Percentiles rank a stretch among this genome's conserved stretches.
Evolutionary conservation across 2,797 vertebrate species (phyloP).

Genomic region (Danio albolineatus): DNA sequence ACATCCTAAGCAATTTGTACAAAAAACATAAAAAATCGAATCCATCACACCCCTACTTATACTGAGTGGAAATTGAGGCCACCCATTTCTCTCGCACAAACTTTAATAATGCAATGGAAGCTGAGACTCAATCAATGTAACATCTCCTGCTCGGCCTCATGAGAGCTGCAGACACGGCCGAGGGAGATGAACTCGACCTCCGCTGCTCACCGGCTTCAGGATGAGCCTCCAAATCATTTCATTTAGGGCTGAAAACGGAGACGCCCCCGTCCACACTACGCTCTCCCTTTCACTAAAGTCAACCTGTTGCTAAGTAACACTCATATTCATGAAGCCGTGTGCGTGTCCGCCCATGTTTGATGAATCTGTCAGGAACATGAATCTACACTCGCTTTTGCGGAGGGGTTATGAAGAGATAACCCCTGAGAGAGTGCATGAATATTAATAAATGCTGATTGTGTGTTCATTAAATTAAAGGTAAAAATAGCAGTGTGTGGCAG

Average conservation of each 20-base stretch:
- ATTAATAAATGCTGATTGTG: constrained; percentile 20
- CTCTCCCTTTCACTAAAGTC: constrained; percentile 1
- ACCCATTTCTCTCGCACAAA: constrained; percentile 10
- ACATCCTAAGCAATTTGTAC: no score
- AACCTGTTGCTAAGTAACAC: constrained; percentile 49
- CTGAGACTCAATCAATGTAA: constrained; percentile 24
- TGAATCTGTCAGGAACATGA: constrained; percentile 12
- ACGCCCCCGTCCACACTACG: neutral
- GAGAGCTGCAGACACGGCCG: neutral
- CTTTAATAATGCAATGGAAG: constrained; percentile 4
- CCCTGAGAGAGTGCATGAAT: neutral
- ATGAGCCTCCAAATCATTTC: constrained; percentile 11
- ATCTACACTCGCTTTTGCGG: constrained; percentile 16
- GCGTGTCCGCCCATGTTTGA: constrained; percentile 37
- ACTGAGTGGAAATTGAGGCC: constrained; percentile 67
- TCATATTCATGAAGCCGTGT: constrained; percentile 24
- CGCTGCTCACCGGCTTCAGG: neutral
- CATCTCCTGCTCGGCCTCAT: neutral
- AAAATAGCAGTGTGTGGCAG: constrained; percentile 7
- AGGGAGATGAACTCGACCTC: constrained; percentile 2
- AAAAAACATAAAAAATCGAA: no score
- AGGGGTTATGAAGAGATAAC: constrained; percentile 4
- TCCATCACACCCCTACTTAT: neutral
- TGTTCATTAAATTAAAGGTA: neutral
- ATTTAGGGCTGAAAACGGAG: constrained; percentile 18